phyloP scores from a whole-genome alignment of 2,888 invertebrate genomes.

The Rhagonycha lutea region DNA sequence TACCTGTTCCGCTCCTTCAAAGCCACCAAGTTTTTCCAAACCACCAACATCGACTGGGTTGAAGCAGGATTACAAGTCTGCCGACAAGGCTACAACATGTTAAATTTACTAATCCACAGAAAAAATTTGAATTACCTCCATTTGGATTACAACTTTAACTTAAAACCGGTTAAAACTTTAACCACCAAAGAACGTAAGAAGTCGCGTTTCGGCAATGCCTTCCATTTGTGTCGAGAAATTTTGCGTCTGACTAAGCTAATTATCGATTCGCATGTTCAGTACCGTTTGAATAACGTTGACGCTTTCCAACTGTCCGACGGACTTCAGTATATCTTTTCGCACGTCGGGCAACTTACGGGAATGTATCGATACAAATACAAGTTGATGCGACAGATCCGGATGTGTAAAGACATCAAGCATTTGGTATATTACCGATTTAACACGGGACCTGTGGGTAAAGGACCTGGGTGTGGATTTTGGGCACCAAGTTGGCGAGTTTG shows the following conservation, averaged over 20 bases:
- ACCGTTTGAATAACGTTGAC: constrained; percentile 98
- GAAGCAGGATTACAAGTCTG: constrained; percentile 98
- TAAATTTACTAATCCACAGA: constrained; percentile 96
- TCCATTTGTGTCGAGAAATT: constrained; percentile 98
- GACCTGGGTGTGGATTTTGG: constrained; percentile 98
- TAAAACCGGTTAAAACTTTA: constrained; percentile 98
- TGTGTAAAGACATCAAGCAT: constrained; percentile 99
- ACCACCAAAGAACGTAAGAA: constrained; percentile 99
- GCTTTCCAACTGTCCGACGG: constrained; percentile 99
- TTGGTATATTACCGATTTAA: constrained; percentile 98
- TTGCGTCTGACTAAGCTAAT: constrained; percentile 97
- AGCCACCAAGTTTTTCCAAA: constrained; percentile 99
- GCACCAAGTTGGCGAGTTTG: constrained; percentile 99
- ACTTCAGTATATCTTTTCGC: constrained; percentile 98
- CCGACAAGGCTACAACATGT: constrained; percentile 99
- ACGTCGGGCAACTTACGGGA: constrained; percentile 98
- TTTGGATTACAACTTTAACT: constrained; percentile 99
- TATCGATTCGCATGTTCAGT: constrained; percentile 99
- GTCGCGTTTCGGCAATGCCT: constrained; percentile 95
- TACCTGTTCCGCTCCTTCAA: constrained; percentile 99
- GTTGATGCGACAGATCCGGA: constrained; percentile 96
- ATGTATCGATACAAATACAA: constrained; percentile 99
- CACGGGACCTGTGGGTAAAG: constrained; percentile 97
- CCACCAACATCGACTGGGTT: constrained; percentile 99
- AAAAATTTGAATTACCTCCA: constrained; percentile 99